Conservation (phyloP, 2,113 vertebrate genomes). For the Rissa tridactyla region DNA sequence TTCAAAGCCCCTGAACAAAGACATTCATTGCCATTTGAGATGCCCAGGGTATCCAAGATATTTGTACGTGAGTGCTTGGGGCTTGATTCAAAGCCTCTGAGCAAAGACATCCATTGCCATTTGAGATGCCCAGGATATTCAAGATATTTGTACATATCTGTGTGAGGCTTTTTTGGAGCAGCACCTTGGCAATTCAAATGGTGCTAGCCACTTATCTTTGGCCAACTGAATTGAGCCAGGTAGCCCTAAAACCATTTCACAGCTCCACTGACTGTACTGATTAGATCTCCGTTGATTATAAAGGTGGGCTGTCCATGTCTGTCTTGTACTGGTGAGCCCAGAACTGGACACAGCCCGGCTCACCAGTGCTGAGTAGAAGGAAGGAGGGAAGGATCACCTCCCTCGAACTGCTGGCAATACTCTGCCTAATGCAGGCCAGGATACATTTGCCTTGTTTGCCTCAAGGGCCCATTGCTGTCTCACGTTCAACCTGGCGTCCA, state of each 20-base stretch:
- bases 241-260: neutral
- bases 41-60: neutral
- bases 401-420: neutral
- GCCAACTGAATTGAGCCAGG: neutral
- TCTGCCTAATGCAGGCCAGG: neutral
- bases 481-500: neutral
- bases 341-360: neutral
- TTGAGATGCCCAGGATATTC: neutral
- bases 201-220: neutral
- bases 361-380: neutral
- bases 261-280: neutral
- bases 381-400: neutral
- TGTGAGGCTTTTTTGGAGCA: neutral
- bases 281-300: neutral
- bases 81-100: neutral
- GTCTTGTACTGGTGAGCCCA: neutral
- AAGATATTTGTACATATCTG: neutral
- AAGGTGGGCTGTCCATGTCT: neutral
- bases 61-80: too few species aligned
- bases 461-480: neutral
- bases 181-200: neutral
- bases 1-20: neutral
- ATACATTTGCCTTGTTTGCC: neutral
- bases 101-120: neutral
- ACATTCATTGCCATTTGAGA: neutral